Percentiles rank a stretch among this genome's conserved stretches.
phyloP scores from a whole-genome alignment of 2,888 invertebrate species.

The Hypercompe scribonia region DNA sequence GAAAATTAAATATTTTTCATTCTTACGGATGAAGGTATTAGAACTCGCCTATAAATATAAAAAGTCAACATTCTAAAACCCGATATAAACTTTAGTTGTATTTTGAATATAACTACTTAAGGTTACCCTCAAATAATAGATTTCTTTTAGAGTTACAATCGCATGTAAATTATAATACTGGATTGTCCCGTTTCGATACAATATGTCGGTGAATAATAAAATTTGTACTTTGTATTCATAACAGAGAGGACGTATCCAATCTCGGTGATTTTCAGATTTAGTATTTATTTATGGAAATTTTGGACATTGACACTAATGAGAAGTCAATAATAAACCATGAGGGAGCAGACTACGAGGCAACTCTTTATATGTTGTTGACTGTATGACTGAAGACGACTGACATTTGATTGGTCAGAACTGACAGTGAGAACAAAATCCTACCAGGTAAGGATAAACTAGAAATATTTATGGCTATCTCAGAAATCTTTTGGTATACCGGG shows the following conservation, averaged over 20 bases:
- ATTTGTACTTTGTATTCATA: background rate
- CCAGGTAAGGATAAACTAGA: background rate
- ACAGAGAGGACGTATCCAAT: background rate
- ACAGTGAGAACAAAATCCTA: background rate
- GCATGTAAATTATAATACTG: background rate
- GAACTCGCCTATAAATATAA: no score
- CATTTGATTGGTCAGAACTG: background rate
- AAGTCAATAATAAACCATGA: constrained; percentile 3
- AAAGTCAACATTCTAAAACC: no score
- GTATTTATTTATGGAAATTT: background rate
- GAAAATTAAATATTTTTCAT: no score
- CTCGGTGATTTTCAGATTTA: background rate
- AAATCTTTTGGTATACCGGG: constrained; percentile 43
- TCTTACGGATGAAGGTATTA: no score
- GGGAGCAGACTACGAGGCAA: background rate
- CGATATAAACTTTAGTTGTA: background rate
- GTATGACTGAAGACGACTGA: background rate
- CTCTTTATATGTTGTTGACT: background rate
- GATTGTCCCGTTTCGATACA: background rate
- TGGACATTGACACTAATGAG: background rate
- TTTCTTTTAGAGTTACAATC: background rate
- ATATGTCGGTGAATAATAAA: background rate
- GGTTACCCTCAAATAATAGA: background rate
- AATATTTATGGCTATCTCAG: constrained; percentile 8
- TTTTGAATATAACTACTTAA: background rate